Evolutionary conservation across 2,113 vertebrate species (phyloP).

Genomic region (Chlorodrepanis virens): DNA sequence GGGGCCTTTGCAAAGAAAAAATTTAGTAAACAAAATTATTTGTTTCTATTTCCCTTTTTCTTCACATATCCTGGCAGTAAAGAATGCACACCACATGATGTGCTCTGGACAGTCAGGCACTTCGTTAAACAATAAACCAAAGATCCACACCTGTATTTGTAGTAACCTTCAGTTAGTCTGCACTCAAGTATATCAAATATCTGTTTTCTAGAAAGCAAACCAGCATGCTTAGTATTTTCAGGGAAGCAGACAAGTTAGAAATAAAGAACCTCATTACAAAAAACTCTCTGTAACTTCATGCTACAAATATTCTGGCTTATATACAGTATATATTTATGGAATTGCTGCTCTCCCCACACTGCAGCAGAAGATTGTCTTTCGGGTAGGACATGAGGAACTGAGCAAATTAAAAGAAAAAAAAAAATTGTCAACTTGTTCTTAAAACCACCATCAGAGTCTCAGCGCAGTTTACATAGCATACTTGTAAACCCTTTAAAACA

Average conservation of each 20-base stretch:
- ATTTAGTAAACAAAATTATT: rapidly evolving
- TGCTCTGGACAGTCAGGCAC: neutral
- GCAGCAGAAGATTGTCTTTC: neutral
- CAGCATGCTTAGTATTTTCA: neutral
- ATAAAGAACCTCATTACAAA: neutral
- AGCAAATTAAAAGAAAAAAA: neutral
- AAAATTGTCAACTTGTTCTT: neutral
- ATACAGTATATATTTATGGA: neutral
- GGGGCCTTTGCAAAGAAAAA: neutral
- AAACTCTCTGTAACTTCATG: neutral
- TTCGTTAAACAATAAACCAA: neutral
- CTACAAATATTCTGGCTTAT: neutral
- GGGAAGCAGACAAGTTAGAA: neutral
- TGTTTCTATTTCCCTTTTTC: neutral
- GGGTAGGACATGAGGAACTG: neutral
- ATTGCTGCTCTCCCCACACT: neutral
- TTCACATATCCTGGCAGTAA: neutral
- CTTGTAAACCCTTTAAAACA: neutral
- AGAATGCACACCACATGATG: neutral
- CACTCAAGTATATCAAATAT: neutral
- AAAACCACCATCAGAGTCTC: neutral
- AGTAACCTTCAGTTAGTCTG: neutral
- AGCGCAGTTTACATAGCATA: neutral
- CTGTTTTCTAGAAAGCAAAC: neutral
- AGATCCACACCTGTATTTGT: neutral